Evolutionary conservation across 2,888 invertebrate species (phyloP).

Genomic region (Crossocerus cetratus): DNA sequence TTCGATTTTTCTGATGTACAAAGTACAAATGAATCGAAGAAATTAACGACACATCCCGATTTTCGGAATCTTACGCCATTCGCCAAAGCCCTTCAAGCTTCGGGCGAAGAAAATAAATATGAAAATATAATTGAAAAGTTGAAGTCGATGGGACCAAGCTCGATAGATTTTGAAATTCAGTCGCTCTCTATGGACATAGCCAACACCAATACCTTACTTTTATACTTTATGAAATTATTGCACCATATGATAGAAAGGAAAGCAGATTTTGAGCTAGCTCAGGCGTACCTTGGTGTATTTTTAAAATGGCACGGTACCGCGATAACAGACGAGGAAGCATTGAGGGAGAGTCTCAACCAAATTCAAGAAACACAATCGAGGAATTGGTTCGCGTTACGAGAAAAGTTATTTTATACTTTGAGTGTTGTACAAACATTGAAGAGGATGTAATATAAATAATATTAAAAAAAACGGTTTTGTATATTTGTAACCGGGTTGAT

Average conservation of each 20-base stretch:
- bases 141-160: slow-evolving; percentile 87
- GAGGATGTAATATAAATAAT: slow-evolving; percentile 56
- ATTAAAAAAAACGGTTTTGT: slow-evolving; percentile 5
- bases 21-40: slow-evolving; percentile 71
- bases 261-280: slow-evolving; percentile 91
- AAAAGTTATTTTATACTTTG: slow-evolving; percentile 85
- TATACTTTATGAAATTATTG: slow-evolving; percentile 88
- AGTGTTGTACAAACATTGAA: slow-evolving; percentile 87
- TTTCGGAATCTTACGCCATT: slow-evolving; percentile 84
- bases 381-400: slow-evolving; percentile 84
- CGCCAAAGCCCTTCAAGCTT: slow-evolving; percentile 81
- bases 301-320: slow-evolving; percentile 87
- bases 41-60: slow-evolving; percentile 80
- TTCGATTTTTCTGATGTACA: slow-evolving; percentile 84
- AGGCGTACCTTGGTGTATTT: slow-evolving; percentile 93
- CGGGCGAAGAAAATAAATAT: slow-evolving; percentile 79
- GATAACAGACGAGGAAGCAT: slow-evolving; percentile 79
- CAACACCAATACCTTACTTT: slow-evolving; percentile 84
- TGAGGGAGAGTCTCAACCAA: slow-evolving; percentile 79
- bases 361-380: slow-evolving; percentile 81
- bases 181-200: slow-evolving; percentile 86
- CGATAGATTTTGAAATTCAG: slow-evolving; percentile 92
- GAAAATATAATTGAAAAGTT: slow-evolving; percentile 81
- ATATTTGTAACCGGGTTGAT: slow-evolving; percentile 8
- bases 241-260: slow-evolving; percentile 85